Conservation (phyloP, 2,888 invertebrate species). For the Melolontha melolontha region DNA sequence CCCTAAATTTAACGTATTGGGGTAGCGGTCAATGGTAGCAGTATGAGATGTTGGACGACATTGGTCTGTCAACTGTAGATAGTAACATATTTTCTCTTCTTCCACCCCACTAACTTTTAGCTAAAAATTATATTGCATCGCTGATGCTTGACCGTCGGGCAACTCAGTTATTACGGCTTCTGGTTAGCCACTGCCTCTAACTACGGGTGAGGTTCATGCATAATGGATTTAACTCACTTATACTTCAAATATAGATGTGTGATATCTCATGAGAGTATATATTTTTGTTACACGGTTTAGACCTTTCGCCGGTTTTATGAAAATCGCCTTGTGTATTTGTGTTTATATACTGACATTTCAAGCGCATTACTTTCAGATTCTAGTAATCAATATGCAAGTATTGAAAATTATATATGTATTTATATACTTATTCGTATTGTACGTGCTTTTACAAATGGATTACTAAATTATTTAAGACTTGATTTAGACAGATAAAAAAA, state of each 20-base stretch:
- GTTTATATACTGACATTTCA: neutral
- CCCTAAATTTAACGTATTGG: neutral
- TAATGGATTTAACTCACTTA: constrained; percentile 54
- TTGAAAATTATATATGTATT: too few species aligned
- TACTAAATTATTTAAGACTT: too few species aligned
- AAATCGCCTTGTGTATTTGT: neutral
- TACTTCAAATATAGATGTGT: constrained; percentile 19
- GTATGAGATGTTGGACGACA: constrained; percentile 1
- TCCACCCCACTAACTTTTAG: constrained; percentile 62
- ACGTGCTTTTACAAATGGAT: neutral
- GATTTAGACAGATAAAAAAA: too few species aligned
- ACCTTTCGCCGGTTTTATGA: neutral
- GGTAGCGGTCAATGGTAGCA: neutral
- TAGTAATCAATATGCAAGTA: too few species aligned
- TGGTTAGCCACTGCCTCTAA: constrained; percentile 47
- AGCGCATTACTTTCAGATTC: too few species aligned
- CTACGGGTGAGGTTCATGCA: constrained; percentile 55
- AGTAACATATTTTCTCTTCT: constrained; percentile 63
- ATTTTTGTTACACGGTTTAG: constrained; percentile 7
- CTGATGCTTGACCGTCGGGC: constrained; percentile 61
- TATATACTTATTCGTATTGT: too few species aligned
- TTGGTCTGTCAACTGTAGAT: constrained; percentile 56
- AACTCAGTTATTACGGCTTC: constrained; percentile 59
- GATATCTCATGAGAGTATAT: constrained; percentile 4
- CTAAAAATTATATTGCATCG: constrained; percentile 63